Conservation (phyloP, 2,113 vertebrate species). For the Isichthys henryi region DNA sequence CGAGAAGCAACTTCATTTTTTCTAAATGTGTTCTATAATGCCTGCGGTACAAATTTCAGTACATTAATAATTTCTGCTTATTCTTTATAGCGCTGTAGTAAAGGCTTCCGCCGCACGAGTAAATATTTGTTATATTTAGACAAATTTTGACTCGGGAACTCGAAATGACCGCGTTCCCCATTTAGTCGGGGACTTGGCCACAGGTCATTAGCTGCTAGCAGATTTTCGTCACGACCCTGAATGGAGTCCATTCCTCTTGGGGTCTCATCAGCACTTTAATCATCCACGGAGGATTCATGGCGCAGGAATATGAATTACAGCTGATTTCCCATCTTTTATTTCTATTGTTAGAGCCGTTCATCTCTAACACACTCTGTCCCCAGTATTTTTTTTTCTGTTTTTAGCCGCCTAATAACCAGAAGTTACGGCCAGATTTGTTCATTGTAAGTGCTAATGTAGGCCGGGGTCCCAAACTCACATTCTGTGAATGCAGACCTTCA, state of each 20-base stretch:
- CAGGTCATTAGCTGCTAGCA: neutral
- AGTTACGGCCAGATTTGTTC: neutral
- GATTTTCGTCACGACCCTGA: neutral
- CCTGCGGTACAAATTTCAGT: slow-evolving; percentile 7
- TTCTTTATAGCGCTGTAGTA: neutral
- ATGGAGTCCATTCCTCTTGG: neutral
- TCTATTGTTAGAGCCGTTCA: neutral
- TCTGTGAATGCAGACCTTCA: neutral
- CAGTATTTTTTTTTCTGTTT: neutral
- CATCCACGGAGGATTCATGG: neutral
- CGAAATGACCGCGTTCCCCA: neutral
- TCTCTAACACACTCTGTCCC: neutral
- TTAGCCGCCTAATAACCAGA: neutral
- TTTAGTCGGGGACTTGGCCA: neutral
- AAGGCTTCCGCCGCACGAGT: neutral
- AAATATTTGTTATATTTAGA: neutral
- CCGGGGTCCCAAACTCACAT: neutral
- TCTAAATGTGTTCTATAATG: neutral
- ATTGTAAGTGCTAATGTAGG: neutral
- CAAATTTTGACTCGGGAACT: neutral
- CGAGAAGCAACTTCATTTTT: neutral
- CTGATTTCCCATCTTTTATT: neutral
- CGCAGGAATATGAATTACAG: neutral
- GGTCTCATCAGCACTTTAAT: slow-evolving; percentile 1
- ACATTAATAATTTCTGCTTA: slow-evolving; percentile 12